phyloP scores from a whole-genome alignment of 2,888 invertebrate genomes.

The Ectemnius lituratus region DNA sequence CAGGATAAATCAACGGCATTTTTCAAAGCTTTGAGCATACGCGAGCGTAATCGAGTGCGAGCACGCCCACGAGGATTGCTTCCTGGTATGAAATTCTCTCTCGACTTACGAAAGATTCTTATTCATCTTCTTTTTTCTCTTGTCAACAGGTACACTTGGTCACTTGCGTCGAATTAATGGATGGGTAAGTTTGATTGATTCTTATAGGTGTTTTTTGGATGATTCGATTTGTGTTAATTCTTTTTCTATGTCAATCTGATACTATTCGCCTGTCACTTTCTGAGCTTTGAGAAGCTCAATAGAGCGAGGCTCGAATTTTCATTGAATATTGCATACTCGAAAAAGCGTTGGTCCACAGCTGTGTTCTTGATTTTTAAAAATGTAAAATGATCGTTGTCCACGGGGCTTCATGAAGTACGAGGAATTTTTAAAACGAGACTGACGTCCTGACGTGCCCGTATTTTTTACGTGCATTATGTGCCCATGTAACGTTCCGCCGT shows the following conservation, averaged over 20 bases:
- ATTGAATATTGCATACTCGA: too few relatives aligned
- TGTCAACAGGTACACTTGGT: not conserved
- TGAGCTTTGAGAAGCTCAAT: too few relatives aligned
- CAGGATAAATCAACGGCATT: slow-evolving; percentile 56
- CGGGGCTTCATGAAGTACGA: slow-evolving; percentile 12
- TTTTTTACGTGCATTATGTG: slow-evolving; percentile 46
- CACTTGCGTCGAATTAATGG: not conserved
- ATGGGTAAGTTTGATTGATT: too few relatives aligned
- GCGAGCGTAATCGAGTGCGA: slow-evolving; percentile 49
- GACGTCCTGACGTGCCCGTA: slow-evolving; percentile 17
- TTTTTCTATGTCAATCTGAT: too few relatives aligned
- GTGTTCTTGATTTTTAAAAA: slow-evolving; percentile 14
- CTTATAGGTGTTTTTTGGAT: too few relatives aligned
- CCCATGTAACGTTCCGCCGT: slow-evolving; percentile 27
- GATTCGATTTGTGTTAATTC: too few relatives aligned
- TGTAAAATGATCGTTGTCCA: slow-evolving; percentile 22
- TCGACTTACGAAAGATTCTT: slow-evolving; percentile 5
- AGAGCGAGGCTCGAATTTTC: too few relatives aligned
- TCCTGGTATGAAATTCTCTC: slow-evolving; percentile 11
- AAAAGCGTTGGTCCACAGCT: not conserved
- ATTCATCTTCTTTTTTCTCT: not conserved
- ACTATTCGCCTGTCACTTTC: too few relatives aligned
- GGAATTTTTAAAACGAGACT: slow-evolving; percentile 43
- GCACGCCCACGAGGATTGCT: slow-evolving; percentile 22
- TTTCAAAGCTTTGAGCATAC: slow-evolving; percentile 52